Evolutionary conservation across 1,140 invertebrate genomes (phyloP), one percentile per base, ranked within the genome.

Genomic region (Camponotus vicinus): DNA sequence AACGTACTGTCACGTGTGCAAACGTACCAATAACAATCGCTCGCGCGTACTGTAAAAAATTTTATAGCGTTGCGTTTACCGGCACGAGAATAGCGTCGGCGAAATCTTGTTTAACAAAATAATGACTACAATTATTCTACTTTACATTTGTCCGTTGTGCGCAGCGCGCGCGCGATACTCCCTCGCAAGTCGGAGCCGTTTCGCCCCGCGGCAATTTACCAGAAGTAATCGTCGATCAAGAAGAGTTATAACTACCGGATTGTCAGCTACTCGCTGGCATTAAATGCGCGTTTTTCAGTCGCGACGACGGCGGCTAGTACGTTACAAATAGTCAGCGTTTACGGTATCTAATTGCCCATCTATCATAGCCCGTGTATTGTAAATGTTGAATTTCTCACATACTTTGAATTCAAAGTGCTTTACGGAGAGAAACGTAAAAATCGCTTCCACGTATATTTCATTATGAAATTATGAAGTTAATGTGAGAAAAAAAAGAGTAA

Each of bases 81-180:
- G 57, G 49, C 55, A 40, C 61, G 49, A 37, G 37, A 45, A 85
- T 67, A 64, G 69, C 82, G 66, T 64, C 79, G 89, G 82, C 78
- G 67, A 90, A 85, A 88, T 61, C 89, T 87, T 90, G 89, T 88
- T 90, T 90, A 90, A 90, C 89, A 86, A 90, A 90, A 80, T 90
- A 88, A 90, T 80, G 86, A 90, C 89, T 88, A 90, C 89, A 77
- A 90, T 90, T 90, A 90, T 86, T 90, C 83, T 76, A 82, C 83
- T 88, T 90, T 90, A 90, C 86, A 90, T 90, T 85, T 67, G 61
- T 61, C 61, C 57, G 63, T 34, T 63, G 76, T 78, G 66, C 27
- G 27, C 42, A 66, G 70, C 70, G 42, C 40, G 52, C 42, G 59
- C 45, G 70, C 57, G 59, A 49, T 87, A 78, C 59, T 49, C 37